Evolutionary conservation across 1,140 invertebrate species (phyloP), one percentile per base, ranked within the genome.

Genomic region (Dinothrombium tinctorium): DNA sequence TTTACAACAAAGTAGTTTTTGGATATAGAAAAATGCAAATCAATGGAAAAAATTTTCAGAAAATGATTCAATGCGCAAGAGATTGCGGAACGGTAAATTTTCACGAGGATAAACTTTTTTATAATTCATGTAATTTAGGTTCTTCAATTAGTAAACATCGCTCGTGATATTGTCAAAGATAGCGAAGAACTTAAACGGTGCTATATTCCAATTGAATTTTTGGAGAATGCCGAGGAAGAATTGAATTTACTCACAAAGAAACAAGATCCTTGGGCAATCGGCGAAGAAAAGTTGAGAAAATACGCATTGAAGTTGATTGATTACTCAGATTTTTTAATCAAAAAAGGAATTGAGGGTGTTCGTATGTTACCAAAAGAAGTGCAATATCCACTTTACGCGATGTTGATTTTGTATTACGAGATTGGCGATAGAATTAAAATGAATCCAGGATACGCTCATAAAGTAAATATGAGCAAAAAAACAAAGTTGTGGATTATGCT

Each of bases 241-340:
- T 5, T 32, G n/a, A 17, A 32, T 4, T 15, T 32, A 4, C 17
- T 32, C n/a, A 32, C 29, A 4, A 4, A 12, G 5, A 7, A 4
- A 4, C n/a, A 32, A 32, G 12, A 5, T 6, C 29, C 29, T 12
- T 32, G 29, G 29, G 29, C 29, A 5, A 14, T 32, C 5, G 29
- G 29, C 12, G 5, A 14, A 4, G 29, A 32, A 32, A 32, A 5
- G 5, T 32, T 32, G 29, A 7, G 5, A 14, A 32, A 32, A 32
- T 32, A 32, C 17, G n/a, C 29, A 32, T 12, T 36, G 9, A 32
- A 32, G 29, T 32, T 32, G 12, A 32, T 32, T 32, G 29, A 36
- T 36, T 21, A 22, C 8, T 19, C 33, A 11, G 33, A 36, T 21
- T 12, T 22, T 21, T 36, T 22, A 9, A 22, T 22, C 11, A 6